phyloP scores from a whole-genome alignment of 2,888 invertebrate genomes.

The Nemotelus pantherinus region DNA sequence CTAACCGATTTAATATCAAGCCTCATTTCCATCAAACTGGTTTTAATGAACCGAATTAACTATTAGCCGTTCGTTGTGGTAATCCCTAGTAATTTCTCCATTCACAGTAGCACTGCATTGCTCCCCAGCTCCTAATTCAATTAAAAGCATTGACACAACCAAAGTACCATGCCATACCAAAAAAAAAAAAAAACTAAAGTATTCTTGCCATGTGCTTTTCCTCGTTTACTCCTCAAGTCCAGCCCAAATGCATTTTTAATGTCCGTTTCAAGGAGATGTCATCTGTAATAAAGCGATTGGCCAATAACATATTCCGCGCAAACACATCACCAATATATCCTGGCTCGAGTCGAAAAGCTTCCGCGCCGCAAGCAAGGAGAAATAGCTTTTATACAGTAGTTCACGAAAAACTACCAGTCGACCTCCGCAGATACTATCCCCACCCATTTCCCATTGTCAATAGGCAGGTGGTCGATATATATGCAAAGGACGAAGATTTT shows the following conservation, averaged over 20 bases:
- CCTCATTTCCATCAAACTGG: conserved; percentile 17
- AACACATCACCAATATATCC: conserved; percentile 47
- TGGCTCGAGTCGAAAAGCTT: conserved; percentile 3
- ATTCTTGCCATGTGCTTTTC: background rate
- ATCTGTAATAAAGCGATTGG: conserved; percentile 55
- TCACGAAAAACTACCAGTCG: conserved; percentile 15
- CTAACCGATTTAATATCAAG: conserved; percentile 17
- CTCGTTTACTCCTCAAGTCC: conserved; percentile 46
- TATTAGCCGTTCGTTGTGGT: background rate
- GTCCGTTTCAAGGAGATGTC: conserved; percentile 53
- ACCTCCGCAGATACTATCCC: conserved; percentile 16
- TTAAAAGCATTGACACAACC: background rate
- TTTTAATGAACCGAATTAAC: conserved; percentile 7
- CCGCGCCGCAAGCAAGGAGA: conserved; percentile 8
- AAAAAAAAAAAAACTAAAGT: background rate
- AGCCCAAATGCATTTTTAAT: conserved; percentile 55
- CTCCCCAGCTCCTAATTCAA: conserved; percentile 6
- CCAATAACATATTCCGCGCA: conserved; percentile 52
- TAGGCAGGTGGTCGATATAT: background rate
- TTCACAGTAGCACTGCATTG: background rate
- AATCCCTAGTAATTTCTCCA: conserved; percentile 1
- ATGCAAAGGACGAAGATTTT: background rate
- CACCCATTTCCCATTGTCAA: background rate
- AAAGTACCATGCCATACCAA: background rate
- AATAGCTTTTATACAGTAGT: conserved; percentile 10